A percentile compares a stretch with the other conserved stretches of the same genome.
These are phyloP conservation scores for Setophaga kirtlandii DNA, from an alignment of 2,113 vertebrate genomes.

Conservation along the genomic window DNA sequence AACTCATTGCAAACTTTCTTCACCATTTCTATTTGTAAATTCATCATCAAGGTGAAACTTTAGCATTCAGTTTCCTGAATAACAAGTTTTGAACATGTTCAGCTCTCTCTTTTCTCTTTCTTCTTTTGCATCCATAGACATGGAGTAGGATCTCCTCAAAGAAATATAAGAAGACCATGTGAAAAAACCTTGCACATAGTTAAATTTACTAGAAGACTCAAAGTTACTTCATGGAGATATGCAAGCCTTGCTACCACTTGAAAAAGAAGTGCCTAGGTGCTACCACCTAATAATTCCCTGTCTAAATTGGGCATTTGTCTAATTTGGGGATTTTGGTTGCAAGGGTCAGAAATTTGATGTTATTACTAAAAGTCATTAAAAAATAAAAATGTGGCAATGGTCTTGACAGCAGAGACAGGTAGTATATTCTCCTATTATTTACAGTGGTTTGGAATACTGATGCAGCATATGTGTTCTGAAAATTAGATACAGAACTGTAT, in stretches of 20 bases:
- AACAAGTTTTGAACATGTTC: neutral
- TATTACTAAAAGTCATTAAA: neutral
- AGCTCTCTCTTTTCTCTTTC: neutral
- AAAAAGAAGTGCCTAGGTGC: neutral
- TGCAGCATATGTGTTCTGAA: neutral
- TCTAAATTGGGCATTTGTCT: neutral
- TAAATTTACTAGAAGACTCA: neutral
- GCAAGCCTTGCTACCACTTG: neutral
- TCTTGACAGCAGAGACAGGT: neutral
- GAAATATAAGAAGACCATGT: neutral
- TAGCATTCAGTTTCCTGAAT: neutral
- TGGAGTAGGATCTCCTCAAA: neutral
- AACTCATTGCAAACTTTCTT: neutral
- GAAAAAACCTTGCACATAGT: neutral
- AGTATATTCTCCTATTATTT: neutral
- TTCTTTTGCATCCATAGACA: neutral
- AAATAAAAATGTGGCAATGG: fast-evolving
- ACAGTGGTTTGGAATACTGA: neutral
- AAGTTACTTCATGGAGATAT: neutral
- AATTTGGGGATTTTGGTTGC: neutral
- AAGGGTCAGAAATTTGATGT: neutral
- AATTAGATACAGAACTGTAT: neutral
- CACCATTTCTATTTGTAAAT: neutral
- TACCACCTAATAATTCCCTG: neutral
- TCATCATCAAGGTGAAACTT: neutral